Conservation (phyloP, 2,797 vertebrate genomes). For the Emys orbicularis region DNA sequence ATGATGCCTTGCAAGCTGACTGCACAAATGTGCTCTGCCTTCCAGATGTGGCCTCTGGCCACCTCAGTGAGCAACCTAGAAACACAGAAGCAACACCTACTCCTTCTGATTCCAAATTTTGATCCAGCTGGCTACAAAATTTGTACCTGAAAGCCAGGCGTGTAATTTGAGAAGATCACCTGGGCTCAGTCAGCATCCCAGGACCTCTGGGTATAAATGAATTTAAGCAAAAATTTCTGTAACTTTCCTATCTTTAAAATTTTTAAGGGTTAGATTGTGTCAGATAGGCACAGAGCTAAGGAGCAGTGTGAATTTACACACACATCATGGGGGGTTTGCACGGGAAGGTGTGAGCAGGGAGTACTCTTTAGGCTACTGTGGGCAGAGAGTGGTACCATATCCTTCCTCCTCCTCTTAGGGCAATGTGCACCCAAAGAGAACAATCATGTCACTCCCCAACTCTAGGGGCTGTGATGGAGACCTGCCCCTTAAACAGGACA, state of each 20-base stretch:
- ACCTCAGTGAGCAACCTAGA: background rate
- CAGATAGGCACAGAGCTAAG: background rate
- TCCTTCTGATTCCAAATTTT: background rate
- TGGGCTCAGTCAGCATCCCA: background rate
- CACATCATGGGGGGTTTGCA: rapidly evolving
- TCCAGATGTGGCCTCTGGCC: background rate
- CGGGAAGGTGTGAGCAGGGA: background rate
- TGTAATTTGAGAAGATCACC: background rate
- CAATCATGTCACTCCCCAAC: background rate
- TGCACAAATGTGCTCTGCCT: background rate
- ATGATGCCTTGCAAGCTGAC: background rate
- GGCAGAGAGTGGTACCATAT: background rate
- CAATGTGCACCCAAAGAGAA: background rate
- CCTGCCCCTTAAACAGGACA: background rate
- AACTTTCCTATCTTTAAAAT: background rate
- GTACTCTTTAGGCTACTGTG: background rate
- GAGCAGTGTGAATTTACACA: background rate
- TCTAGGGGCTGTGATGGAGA: background rate
- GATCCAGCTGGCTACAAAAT: background rate
- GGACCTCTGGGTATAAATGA: background rate
- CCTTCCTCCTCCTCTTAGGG: background rate
- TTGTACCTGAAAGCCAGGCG: background rate
- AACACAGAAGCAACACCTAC: background rate
- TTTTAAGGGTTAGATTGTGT: background rate
- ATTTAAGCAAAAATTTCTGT: background rate